These are phyloP conservation scores for Anoplophora glabripennis DNA, from an alignment of 1,140 invertebrate species.

Conservation along the genomic window DNA sequence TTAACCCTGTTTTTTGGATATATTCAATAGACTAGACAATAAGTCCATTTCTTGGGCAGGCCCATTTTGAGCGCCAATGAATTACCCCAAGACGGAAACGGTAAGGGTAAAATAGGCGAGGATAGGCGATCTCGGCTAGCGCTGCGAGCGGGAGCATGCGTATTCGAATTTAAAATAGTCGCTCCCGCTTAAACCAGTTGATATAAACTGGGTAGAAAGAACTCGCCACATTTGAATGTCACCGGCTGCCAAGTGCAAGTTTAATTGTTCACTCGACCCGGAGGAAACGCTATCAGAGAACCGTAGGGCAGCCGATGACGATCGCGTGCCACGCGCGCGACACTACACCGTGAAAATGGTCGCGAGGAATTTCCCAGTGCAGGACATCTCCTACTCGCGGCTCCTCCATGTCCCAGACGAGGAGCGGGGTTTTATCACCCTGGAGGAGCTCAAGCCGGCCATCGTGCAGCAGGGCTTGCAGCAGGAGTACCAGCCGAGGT, in stretches of 20 bases:
- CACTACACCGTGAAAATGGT: conserved; percentile 31
- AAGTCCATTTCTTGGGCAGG: too few species aligned
- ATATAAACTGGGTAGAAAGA: conserved; percentile 21
- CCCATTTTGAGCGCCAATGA: too few species aligned
- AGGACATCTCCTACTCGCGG: conserved; percentile 42
- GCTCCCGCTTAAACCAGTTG: conserved; percentile 12
- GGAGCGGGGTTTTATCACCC: conserved; percentile 40
- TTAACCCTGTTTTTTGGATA: too few species aligned
- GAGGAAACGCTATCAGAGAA: too few species aligned
- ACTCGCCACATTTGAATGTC: conserved; percentile 20
- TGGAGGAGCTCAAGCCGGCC: conserved; percentile 42
- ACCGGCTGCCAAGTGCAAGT: not conserved
- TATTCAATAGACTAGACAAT: too few species aligned
- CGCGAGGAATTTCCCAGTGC: conserved; percentile 38
- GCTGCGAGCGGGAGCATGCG: conserved; percentile 11
- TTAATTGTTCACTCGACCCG: not conserved
- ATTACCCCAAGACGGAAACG: too few species aligned
- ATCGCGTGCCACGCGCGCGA: too few species aligned
- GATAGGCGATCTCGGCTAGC: too few species aligned
- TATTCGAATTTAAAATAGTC: conserved; percentile 14
- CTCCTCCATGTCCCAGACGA: conserved; percentile 41
- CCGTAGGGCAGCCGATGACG: too few species aligned
- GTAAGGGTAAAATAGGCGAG: too few species aligned
- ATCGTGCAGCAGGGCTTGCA: conserved; percentile 34
- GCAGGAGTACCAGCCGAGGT: conserved; percentile 38